Evolutionary conservation across 2,888 invertebrate species (phyloP), one percentile per base, ranked within the genome.

Genomic region (Archips xylosteana): DNA sequence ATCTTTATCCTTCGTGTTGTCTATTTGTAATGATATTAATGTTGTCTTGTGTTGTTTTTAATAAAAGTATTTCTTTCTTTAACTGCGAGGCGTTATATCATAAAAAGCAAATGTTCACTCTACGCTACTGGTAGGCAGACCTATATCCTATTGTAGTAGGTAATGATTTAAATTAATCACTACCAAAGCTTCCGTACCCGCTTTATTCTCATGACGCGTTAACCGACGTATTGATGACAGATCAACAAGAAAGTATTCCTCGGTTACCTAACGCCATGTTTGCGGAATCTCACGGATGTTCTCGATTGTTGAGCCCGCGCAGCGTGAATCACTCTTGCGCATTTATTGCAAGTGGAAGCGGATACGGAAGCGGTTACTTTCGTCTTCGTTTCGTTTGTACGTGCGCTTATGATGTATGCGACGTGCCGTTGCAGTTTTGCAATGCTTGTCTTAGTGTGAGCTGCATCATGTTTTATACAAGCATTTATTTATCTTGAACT

Each of bases 291-390:
- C 78, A 77, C 82, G 83, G 82, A 83, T 82, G 83, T 78, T 76
- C 77, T 75, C 80, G 81, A 81, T 82, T 79, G 81, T 78, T 78
- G 76, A 76, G 75, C 75, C 39, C 13, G 59, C 34, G 65, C 51
- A n/a, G 13, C 57, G 78, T 82, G 82, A 83, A 79, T 82, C 82
- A 83, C 77, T 80, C 76, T 76, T 76, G 76, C 76, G 60, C 75
- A 72, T 74, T 80, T 83, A 77, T 82, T 82, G 75, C 76, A 70
- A 70, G 65, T 49, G 49, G 69, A 76, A 76, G 71, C 82, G 82
- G 81, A 81, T 80, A 75, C 81, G 82, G 82, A 82, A 79, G 77
- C 82, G 79, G 78, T 81, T 80, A 70, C 81, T 77, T 80, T 77
- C 70, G 59, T 71, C 71, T 78, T 79, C 78, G 77, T 77, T 78